A percentile compares a stretch with the other conserved stretches of the same genome.
phyloP scores from a whole-genome alignment of 2,888 invertebrate genomes.

The Frankliniella fusca region DNA sequence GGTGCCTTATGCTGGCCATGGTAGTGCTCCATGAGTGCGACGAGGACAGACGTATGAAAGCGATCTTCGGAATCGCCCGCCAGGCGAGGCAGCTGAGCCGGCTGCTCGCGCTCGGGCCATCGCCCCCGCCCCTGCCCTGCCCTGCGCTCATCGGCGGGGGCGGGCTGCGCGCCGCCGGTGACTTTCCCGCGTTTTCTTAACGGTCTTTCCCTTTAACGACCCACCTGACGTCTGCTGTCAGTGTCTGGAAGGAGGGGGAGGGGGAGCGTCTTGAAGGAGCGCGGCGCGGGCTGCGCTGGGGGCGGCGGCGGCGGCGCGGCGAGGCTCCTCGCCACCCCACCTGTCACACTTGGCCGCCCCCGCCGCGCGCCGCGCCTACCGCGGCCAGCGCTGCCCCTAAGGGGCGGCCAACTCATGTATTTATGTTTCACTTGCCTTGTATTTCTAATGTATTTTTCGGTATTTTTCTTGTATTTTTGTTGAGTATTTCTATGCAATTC shows the following conservation, averaged over 20 bases:
- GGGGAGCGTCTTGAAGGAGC: background rate
- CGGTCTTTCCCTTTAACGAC: constrained; percentile 24
- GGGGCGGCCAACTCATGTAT: too few relatives aligned
- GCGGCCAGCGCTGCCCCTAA: background rate
- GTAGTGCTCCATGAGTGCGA: too few relatives aligned
- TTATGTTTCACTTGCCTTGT: too few relatives aligned
- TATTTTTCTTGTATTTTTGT: too few relatives aligned
- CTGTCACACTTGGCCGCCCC: constrained; percentile 15
- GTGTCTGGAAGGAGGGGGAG: background rate
- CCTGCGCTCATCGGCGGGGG: background rate
- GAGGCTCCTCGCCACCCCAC: background rate
- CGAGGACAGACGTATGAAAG: too few relatives aligned
- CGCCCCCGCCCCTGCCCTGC: too few relatives aligned
- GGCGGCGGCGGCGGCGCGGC: background rate
- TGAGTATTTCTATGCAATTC: too few relatives aligned
- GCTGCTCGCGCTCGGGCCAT: background rate
- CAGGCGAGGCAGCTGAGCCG: background rate
- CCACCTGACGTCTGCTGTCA: constrained; percentile 11
- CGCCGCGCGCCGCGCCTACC: background rate
- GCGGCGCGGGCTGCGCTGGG: background rate
- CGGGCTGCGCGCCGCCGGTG: background rate
- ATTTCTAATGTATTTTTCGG: too few relatives aligned
- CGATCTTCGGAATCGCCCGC: too few relatives aligned
- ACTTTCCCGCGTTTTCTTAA: constrained; percentile 8
- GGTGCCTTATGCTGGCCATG: too few relatives aligned